Base-by-base conservation (phyloP, 2,888 invertebrate species). In the Stegophylla sp. region DNA sequence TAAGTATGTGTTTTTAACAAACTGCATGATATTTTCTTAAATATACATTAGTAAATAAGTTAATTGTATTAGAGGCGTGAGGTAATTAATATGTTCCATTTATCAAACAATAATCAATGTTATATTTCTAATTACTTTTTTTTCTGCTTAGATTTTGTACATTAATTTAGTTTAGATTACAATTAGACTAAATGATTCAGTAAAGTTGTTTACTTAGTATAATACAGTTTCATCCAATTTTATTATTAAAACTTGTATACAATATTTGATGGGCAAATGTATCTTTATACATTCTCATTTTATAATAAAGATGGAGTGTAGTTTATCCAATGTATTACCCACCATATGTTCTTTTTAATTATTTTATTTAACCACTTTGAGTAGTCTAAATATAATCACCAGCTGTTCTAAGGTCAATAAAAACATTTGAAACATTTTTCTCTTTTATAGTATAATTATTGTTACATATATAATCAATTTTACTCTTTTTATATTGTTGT, bases 401-500 rank as follows among this genome's bases (percentile, higher is more conserved):
- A 67, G 45, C 67, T 67, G 67, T 67, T 23, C 26, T 45, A 45
- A 43, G 9, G n/a, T 41, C n/a, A 63, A n/a, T 63, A 41, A 63
- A 63, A n/a, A 7, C 41, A 64, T 64, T 41, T 17, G 13, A 15
- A 10, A 13, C 28, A 1, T 34, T 63, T 64, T 41, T 41, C 17
- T 64, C 15, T 45, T 15, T 17, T 17, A 15, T 13, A 66, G 23
- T 4, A 23, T 66, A 23, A 26, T 26, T 28, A 17, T 28, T 61
- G 17, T 61, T 12, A 12, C 13, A 10, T 26, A 10, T 12, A 56
- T 56, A 34, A 7, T 34, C 34, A 34, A 7, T 34, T 34, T 34
- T 34, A n/a, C n/a, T n/a, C n/a, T n/a, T n/a, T n/a, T n/a, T n/a
- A n/a, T n/a, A n/a, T n/a, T n/a, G n/a, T n/a, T n/a, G n/a, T n/a